phyloP scores from a whole-genome alignment of 2,113 vertebrate genomes.

The Eurypyga helias region DNA sequence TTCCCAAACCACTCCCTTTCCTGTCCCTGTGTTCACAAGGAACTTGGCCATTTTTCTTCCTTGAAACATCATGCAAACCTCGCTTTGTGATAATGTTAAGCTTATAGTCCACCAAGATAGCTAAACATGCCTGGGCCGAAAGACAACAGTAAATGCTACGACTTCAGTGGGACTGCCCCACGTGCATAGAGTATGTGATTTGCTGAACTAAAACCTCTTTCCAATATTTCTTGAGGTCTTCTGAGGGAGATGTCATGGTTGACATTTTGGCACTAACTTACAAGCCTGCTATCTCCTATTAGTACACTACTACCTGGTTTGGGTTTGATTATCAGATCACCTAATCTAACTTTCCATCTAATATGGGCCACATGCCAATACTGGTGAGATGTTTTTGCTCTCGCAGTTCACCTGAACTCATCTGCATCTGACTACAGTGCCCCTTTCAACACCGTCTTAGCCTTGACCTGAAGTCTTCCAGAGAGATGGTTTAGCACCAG shows the following conservation, averaged over 20 bases:
- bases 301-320: background rate
- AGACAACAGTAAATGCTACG: background rate
- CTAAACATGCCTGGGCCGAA: background rate
- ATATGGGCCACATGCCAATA: background rate
- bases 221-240: background rate
- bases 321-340: background rate
- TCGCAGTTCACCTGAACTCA: background rate
- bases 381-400: background rate
- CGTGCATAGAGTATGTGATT: rapidly evolving
- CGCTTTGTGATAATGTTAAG: background rate
- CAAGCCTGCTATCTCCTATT: background rate
- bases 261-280: background rate
- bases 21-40: background rate
- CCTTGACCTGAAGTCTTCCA: background rate
- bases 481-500: background rate
- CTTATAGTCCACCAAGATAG: background rate
- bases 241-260: background rate
- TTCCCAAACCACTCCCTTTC: background rate
- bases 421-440: background rate
- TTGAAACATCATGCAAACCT: background rate
- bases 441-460: background rate
- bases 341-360: background rate
- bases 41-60: background rate
- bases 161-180: background rate
- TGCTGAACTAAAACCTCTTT: background rate